Evolutionary conservation across 2,888 invertebrate species (phyloP), one percentile per base, ranked within the genome.

Genomic region (Dioctria linearis): DNA sequence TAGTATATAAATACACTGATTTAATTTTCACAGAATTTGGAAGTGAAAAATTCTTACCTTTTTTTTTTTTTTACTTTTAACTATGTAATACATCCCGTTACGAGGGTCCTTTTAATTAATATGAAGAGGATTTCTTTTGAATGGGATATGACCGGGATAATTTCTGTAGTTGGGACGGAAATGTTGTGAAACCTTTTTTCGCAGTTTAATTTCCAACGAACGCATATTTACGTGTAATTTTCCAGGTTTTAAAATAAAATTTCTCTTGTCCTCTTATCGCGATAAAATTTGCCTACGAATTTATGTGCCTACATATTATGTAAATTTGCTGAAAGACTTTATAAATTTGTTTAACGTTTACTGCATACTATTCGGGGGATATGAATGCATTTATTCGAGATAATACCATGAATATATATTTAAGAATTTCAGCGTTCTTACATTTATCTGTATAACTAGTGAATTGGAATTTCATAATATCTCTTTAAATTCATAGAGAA

Each of bases 91-190:
- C 49, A 46, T 5, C 2, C 11, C 11, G 11, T 54, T 54, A n/a
- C 11, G 11, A 25, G 51, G 49, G 51, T 69, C 51, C 51, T 69
- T 51, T 51, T 69, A 51, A 69, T 69, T 69, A 69, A 69, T 69
- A 49, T 51, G 37, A 51, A 69, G 51, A 9, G 69, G 13, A 6
- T 25, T 51, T 69, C 37, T 43, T 49, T 54, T 54, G 37, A 51
- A 51, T 69, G 43, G 51, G 11, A 39, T 51, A 69, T 25, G 51
- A 69, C 69, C 39, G 69, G 51, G 69, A 51, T 69, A 69, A 69
- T 69, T 69, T 69, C 51, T 37, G 39, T 39, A 69, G 51, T 69
- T 25, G 51, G 51, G 39, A 25, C 51, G 51, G 25, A 39, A 49
- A 69, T 69, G 51, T 51, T 69, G 51, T 46, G 40, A 69, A 69